Percentiles rank a stretch among this genome's conserved stretches.
phyloP scores from a whole-genome alignment of 1,140 invertebrate species.

The Eumaeus atala region DNA sequence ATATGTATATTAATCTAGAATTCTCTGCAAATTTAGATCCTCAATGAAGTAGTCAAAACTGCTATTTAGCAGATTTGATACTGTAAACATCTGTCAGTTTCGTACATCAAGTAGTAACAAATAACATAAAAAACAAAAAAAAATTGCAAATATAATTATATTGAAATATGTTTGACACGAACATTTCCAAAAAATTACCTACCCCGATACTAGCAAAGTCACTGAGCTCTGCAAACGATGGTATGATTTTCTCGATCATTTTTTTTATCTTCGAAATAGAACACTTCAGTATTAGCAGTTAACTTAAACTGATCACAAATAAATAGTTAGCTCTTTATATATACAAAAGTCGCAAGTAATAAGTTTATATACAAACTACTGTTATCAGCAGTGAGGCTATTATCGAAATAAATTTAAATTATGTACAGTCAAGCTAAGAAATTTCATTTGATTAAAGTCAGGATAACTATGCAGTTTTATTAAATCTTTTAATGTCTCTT shows the following conservation, averaged over 20 bases:
- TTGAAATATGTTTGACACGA: no score
- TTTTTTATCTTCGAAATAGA: slow-evolving; percentile 12
- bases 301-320: slow-evolving; percentile 10
- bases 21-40: no score
- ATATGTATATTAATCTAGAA: no score
- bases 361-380: slow-evolving; percentile 6
- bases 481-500: no score
- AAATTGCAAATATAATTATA: no score
- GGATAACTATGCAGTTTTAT: no score
- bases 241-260: slow-evolving; percentile 30
- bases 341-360: slow-evolving; percentile 3
- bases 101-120: no score
- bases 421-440: not conserved
- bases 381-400: slow-evolving; percentile 4
- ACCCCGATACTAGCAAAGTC: slow-evolving; percentile 27
- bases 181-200: slow-evolving; percentile 22
- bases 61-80: no score
- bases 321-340: slow-evolving; percentile 14
- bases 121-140: no score
- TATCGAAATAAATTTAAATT: not conserved
- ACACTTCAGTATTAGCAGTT: slow-evolving; percentile 5
- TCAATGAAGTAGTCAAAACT: no score
- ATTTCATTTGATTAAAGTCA: not conserved
- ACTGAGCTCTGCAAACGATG: slow-evolving; percentile 28
- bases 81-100: no score